A percentile compares a stretch with the other conserved stretches of the same genome.
Evolutionary conservation across 2,888 invertebrate genomes (phyloP).

Genomic region (Drosophila macrospina): DNA sequence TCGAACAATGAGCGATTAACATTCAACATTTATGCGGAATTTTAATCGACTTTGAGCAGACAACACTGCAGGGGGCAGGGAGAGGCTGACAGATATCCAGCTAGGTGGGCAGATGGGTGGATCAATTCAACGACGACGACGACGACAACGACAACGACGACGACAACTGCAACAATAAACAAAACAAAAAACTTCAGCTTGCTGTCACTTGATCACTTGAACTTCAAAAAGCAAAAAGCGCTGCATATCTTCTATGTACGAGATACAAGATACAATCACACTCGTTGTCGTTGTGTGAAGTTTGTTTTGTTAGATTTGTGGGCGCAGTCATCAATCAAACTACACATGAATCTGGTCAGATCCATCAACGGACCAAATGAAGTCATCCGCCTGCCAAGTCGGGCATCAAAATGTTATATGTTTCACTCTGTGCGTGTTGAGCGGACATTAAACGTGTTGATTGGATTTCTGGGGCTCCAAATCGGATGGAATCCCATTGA

Average conservation of each 20-base stretch:
- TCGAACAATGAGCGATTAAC: constrained; percentile 78
- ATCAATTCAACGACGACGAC: constrained; percentile 41
- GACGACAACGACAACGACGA: constrained; percentile 31
- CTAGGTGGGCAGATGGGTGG: constrained; percentile 53
- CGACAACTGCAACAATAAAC: constrained; percentile 21
- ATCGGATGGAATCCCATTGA: constrained; percentile 1
- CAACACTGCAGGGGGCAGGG: neutral
- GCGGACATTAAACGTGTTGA: constrained; percentile 62
- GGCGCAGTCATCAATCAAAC: constrained; percentile 75
- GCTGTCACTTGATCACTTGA: constrained; percentile 61
- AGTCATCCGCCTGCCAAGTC: constrained; percentile 59
- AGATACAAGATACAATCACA: constrained; percentile 24
- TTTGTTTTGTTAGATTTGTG: constrained; percentile 43
- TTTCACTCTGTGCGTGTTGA: constrained; percentile 52
- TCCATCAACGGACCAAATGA: constrained; percentile 53
- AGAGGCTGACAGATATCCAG: constrained; percentile 6
- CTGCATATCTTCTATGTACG: constrained; percentile 26
- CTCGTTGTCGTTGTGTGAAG: constrained; percentile 59
- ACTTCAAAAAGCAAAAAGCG: constrained; percentile 42
- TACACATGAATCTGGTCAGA: constrained; percentile 32
- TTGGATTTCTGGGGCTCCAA: constrained; percentile 50
- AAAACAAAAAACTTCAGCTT: constrained; percentile 15
- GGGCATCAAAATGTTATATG: constrained; percentile 24
- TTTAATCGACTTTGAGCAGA: constrained; percentile 70
- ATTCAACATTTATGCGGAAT: constrained; percentile 70